Evolutionary conservation across 1,140 invertebrate species (phyloP), one percentile per base, ranked within the genome.

Genomic region (Ceratosolen fusciceps): DNA sequence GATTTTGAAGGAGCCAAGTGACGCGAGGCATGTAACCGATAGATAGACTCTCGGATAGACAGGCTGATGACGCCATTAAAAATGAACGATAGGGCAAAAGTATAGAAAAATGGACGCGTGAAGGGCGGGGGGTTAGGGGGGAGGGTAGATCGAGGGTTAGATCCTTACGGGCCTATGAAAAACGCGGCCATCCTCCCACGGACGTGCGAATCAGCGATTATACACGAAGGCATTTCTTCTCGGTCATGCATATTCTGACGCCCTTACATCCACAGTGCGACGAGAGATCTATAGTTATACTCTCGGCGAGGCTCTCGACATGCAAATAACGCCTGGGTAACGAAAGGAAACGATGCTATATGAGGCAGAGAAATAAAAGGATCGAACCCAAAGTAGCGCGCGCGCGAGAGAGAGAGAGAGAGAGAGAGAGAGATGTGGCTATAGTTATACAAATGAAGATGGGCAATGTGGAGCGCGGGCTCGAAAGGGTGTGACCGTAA

Each of bases 241-340:
- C 12, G 2, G 37, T 26, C 39, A 77, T 77, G 37, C 67, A 77
- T 77, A 77, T 77, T 77, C 67, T 24, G 31, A 71, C 54, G 67
- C 12, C 47, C 62, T 68, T 68, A 56, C 24, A 24, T 54, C 37
- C 29, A 7, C 26, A 26, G 26, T 16, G 1, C 12, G 29, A 0
- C 1, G 9, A 39, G 56, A n/a, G 26, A 12, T 24, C 58, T 26
- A 39, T 34, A 10, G 58, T 75, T 49, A 62, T 31, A 75, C 4
- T 14, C 3, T 24, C 4, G 24, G 26, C 26, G 26, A 24, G 10
- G 7, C 29, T 12, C 62, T 68, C n/a, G 26, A 60, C 54, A 77
- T 77, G 74, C 62, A 77, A 77, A 77, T 77, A 77, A 76, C 43
- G 47, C 19, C 26, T 24, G 29, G 26, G 76, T 3, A 73, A 56